Evolutionary conservation across 2,888 invertebrate genomes (phyloP).

Genomic region (Luffia ferchaultella): DNA sequence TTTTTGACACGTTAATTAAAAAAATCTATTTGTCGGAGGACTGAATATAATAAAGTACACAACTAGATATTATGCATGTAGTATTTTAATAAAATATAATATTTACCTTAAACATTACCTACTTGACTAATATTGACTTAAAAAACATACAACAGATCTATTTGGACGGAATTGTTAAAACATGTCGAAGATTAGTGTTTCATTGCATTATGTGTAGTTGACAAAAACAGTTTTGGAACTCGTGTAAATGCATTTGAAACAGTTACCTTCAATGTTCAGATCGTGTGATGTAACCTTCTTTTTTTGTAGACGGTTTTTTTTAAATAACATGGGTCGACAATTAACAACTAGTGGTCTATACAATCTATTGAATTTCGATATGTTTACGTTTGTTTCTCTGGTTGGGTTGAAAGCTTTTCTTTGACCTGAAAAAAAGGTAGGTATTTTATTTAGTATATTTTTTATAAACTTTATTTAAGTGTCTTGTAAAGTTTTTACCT

Average conservation of each 20-base stretch:
- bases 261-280: not conserved
- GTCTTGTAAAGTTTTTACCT: too few relatives aligned
- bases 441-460: too few relatives aligned
- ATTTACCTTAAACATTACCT: not conserved
- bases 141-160: conserved; percentile 7
- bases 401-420: too few relatives aligned
- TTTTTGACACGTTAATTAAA: conserved; percentile 2
- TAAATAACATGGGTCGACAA: too few relatives aligned
- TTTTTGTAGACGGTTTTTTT: too few relatives aligned
- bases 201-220: conserved; percentile 7
- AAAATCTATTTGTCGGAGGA: not conserved
- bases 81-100: not conserved
- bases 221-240: not conserved
- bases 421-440: too few relatives aligned
- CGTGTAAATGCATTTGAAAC: not conserved
- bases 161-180: conserved; percentile 10
- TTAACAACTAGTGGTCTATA: too few relatives aligned
- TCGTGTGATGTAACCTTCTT: too few relatives aligned
- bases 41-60: not conserved
- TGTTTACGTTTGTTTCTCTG: too few relatives aligned
- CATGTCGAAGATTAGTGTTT: conserved; percentile 7
- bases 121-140: conserved; percentile 10
- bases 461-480: too few relatives aligned
- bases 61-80: not conserved
- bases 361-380: too few relatives aligned